These are phyloP conservation scores for Geotrypetes seraphini DNA, from an alignment of 2,797 vertebrate genomes.

Conservation along the genomic window DNA sequence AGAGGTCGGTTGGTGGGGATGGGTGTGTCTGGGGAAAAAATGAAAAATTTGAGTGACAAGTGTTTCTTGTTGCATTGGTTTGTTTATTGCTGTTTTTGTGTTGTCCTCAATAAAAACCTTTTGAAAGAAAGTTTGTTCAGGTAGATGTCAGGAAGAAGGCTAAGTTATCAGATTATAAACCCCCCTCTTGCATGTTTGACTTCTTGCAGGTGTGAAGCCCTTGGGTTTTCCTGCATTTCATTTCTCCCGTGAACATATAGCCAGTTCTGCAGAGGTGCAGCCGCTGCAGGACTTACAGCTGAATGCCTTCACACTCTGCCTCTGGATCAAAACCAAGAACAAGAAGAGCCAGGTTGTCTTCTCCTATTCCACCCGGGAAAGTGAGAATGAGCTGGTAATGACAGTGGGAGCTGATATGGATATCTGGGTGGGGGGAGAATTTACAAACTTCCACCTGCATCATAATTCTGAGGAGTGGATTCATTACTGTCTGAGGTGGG, in stretches of 20 bases:
- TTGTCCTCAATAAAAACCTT: too few relatives aligned
- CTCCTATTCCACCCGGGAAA: slow-evolving; percentile 54
- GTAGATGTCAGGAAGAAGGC: too few relatives aligned
- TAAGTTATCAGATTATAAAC: too few relatives aligned
- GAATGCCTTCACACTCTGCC: slow-evolving; percentile 60
- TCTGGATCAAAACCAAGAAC: slow-evolving; percentile 43
- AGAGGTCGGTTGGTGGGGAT: too few relatives aligned
- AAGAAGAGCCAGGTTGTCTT: slow-evolving; percentile 52
- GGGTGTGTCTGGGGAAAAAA: too few relatives aligned
- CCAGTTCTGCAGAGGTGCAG: slow-evolving; percentile 50
- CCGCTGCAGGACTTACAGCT: slow-evolving; percentile 41
- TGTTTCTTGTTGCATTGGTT: too few relatives aligned
- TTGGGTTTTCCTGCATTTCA: too few relatives aligned
- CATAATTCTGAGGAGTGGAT: slow-evolving; percentile 44
- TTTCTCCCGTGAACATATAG: slow-evolving; percentile 49
- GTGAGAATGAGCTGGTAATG: slow-evolving; percentile 60
- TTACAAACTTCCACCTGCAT: slow-evolving; percentile 55
- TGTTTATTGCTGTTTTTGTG: too few relatives aligned
- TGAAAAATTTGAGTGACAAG: too few relatives aligned
- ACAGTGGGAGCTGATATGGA: slow-evolving; percentile 50
- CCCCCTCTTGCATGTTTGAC: too few relatives aligned
- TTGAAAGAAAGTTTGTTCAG: too few relatives aligned
- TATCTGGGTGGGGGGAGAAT: slow-evolving; percentile 61
- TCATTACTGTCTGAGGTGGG: slow-evolving; percentile 70
- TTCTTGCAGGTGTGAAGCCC: too few relatives aligned